These are phyloP conservation scores for Saguinus imperator DNA, from an alignment of 2,113 vertebrate genomes.

Conservation along the genomic window DNA sequence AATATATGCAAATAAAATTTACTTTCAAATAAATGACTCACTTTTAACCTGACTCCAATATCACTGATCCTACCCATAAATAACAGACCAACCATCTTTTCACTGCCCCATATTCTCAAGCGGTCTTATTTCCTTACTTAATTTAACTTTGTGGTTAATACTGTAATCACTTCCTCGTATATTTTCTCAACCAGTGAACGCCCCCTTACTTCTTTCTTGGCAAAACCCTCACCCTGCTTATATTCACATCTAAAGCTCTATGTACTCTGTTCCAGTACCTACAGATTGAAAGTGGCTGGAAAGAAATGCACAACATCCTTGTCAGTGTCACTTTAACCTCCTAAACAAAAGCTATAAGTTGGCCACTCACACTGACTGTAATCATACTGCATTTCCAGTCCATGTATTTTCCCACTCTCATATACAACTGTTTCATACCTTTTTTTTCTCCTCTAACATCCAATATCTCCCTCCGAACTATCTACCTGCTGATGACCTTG, in stretches of 20 bases:
- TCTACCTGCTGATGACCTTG: not conserved
- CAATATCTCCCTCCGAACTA: not conserved
- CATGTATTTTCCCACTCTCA: not conserved
- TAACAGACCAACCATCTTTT: not conserved
- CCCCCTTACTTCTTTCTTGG: not conserved
- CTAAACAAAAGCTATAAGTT: not conserved
- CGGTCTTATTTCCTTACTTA: not conserved
- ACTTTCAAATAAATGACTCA: not conserved
- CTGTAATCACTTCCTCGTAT: not conserved
- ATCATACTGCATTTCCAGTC: not conserved
- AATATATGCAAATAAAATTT: not conserved
- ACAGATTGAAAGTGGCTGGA: not conserved
- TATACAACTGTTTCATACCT: not conserved
- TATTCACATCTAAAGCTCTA: not conserved
- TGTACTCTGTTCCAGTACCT: not conserved
- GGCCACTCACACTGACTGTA: not conserved
- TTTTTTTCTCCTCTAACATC: not conserved
- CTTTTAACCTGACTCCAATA: not conserved
- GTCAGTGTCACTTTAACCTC: not conserved
- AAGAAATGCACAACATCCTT: not conserved
- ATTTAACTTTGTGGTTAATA: not conserved
- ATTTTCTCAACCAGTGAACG: not conserved
- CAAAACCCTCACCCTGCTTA: not conserved
- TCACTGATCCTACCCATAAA: not conserved
- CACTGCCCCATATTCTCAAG: not conserved